Conservation (phyloP, 2,888 invertebrate genomes). For the Bellardia bayeri region DNA sequence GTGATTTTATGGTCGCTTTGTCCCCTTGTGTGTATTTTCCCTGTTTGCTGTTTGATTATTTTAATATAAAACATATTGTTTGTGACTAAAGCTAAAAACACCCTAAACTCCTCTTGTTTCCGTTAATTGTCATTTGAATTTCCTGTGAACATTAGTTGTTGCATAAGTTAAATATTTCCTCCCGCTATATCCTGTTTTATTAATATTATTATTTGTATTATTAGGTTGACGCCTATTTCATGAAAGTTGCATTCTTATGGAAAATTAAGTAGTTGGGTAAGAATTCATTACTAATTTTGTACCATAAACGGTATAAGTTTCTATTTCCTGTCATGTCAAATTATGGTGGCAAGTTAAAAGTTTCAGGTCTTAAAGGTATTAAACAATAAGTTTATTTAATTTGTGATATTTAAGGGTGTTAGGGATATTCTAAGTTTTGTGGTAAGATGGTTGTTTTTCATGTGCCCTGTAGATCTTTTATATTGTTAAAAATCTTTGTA, state of each 20-base stretch:
- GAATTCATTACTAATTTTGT: not conserved
- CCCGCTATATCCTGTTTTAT: slow-evolving; percentile 52
- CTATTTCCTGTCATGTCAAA: slow-evolving; percentile 43
- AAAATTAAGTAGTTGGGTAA: not conserved
- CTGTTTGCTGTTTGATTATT: not conserved
- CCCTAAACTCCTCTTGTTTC: slow-evolving; percentile 67
- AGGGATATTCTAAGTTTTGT: no score
- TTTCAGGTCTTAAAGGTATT: not conserved
- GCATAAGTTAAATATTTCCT: slow-evolving; percentile 44
- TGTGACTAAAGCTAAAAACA: slow-evolving; percentile 29
- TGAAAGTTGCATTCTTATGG: not conserved
- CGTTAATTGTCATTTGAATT: slow-evolving; percentile 68
- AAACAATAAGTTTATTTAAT: no score
- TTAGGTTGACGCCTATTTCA: slow-evolving; percentile 21
- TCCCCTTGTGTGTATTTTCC: not conserved
- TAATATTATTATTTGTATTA: slow-evolving; percentile 19
- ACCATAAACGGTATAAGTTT: slow-evolving; percentile 30
- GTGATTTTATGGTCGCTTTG: slow-evolving; percentile 10
- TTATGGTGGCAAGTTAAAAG: not conserved
- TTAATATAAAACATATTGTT: slow-evolving; percentile 40
- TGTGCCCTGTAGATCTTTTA: no score
- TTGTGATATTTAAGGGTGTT: no score
- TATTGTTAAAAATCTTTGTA: no score
- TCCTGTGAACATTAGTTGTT: slow-evolving; percentile 36
- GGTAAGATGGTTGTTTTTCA: no score